These are phyloP conservation scores for Saguinus midas DNA, from an alignment of 2,113 vertebrate species.

Conservation along the genomic window DNA sequence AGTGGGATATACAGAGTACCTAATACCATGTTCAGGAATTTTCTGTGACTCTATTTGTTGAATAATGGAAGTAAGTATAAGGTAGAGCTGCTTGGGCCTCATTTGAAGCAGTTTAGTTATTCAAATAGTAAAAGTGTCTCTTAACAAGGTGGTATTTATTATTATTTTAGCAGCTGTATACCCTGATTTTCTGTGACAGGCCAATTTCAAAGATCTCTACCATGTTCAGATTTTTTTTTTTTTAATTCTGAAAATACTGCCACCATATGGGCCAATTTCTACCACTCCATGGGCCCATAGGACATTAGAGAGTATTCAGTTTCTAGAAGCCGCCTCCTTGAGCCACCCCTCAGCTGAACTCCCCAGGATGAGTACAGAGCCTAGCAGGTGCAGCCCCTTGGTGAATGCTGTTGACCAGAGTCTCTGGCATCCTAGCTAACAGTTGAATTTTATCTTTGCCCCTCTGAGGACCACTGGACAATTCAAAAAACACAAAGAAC, in stretches of 20 bases:
- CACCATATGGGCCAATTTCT: not conserved
- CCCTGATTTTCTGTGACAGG: not conserved
- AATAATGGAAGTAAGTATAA: slow-evolving; percentile 36
- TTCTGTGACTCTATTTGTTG: not conserved
- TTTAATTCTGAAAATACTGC: not conserved
- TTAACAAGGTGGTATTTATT: not conserved
- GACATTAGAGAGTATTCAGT: not conserved
- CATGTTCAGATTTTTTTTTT: not conserved
- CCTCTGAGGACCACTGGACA: not conserved
- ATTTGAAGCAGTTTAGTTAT: not conserved
- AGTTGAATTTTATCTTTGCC: not conserved
- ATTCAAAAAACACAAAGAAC: not conserved
- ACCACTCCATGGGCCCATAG: not conserved
- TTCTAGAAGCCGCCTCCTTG: not conserved
- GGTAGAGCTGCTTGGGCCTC: not conserved
- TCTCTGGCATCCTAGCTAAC: not conserved
- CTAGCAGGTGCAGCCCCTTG: not conserved
- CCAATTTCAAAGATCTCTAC: not conserved
- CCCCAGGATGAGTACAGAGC: not conserved
- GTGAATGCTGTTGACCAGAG: not conserved
- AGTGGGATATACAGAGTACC: not conserved
- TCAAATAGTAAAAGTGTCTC: slow-evolving; percentile 21
- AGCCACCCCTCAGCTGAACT: not conserved
- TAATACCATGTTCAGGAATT: slow-evolving; percentile 38
- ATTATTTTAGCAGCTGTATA: not conserved